Conservation (phyloP, 2,888 invertebrate species). For the Glyphotaelius pellucidus region DNA sequence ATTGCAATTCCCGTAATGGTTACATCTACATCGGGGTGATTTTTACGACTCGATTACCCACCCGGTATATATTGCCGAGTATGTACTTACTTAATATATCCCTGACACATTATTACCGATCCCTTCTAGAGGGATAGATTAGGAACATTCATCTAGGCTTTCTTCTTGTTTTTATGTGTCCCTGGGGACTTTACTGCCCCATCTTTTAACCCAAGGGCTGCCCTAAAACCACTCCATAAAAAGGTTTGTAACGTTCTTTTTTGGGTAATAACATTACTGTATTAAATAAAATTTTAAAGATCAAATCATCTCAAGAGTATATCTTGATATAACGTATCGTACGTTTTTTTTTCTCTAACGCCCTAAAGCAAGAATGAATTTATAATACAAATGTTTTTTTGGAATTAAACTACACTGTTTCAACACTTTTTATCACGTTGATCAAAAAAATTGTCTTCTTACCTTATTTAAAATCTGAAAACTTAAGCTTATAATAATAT, state of each 20-base stretch:
- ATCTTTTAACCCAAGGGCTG: conserved; percentile 7
- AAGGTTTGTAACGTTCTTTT: neutral
- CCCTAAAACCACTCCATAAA: neutral
- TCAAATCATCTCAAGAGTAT: too few species aligned
- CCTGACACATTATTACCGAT: conserved; percentile 57
- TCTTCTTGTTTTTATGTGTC: conserved; percentile 60
- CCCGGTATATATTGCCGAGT: conserved; percentile 9
- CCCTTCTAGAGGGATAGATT: conserved; percentile 64
- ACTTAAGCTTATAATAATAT: too few species aligned
- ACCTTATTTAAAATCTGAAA: too few species aligned
- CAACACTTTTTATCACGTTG: too few species aligned
- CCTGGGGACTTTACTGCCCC: conserved; percentile 51
- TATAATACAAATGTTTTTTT: neutral
- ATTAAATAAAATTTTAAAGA: too few species aligned
- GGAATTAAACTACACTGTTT: too few species aligned
- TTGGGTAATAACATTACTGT: too few species aligned
- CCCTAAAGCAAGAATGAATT: neutral
- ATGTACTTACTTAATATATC: conserved; percentile 29
- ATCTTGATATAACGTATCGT: too few species aligned
- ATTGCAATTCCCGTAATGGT: neutral
- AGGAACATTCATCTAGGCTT: conserved; percentile 64
- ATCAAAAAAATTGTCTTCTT: too few species aligned
- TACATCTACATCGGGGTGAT: neutral
- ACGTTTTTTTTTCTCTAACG: neutral
- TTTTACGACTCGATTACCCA: conserved; percentile 6